These are phyloP conservation scores for Macaca fascicularis DNA, from an alignment of 2,113 vertebrate species.

Conservation along the genomic window T2T-MFA8v1.1 NC_088381.1:153192501-153193000, in stretches of 20 bases:
- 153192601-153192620: background rate
- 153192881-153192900: background rate
- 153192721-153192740: background rate
- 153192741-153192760: background rate
- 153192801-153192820: background rate
- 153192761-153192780: background rate
- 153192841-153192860: background rate
- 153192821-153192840: background rate
- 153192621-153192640: background rate
- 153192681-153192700: no score
- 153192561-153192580: background rate
- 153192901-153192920: background rate
- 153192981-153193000: background rate
- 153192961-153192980: background rate
- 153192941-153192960: background rate
- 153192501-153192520: background rate
- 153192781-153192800: accelerated
- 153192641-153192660: background rate
- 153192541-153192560: background rate
- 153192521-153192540: background rate
- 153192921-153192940: background rate
- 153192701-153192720: accelerated
- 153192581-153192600: background rate
- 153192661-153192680: background rate
- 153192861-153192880: accelerated